Evolutionary conservation across 2,113 vertebrate genomes (phyloP).

Genomic region (Pygoscelis adeliae): DNA sequence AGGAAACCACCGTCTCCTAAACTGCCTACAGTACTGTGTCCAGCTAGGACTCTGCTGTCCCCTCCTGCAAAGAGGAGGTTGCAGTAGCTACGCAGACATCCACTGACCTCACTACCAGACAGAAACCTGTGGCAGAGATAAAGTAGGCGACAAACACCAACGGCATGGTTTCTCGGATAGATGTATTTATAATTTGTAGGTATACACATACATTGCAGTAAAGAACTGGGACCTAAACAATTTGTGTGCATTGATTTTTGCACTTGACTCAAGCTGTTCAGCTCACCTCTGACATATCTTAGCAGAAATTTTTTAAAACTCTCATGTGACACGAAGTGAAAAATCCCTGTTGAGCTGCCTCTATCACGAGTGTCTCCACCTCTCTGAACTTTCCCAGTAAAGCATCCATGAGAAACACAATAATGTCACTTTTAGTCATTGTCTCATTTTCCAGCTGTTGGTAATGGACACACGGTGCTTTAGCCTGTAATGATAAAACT

Average conservation of each 20-base stretch:
- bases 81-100: background rate
- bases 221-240: background rate
- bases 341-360: conserved; percentile 11
- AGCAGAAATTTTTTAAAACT: background rate
- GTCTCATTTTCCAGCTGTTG: background rate
- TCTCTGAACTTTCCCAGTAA: conserved; percentile 6
- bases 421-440: background rate
- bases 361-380: background rate
- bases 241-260: background rate
- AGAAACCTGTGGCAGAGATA: background rate
- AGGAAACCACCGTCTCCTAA: background rate
- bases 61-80: background rate
- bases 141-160: background rate
- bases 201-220: background rate
- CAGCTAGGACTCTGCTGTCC: background rate
- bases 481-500: background rate
- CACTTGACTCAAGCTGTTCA: background rate
- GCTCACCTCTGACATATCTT: background rate
- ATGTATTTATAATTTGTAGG: background rate
- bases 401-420: conserved; percentile 17
- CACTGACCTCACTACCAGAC: background rate
- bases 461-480: background rate
- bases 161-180: background rate
- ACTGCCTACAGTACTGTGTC: rapidly evolving
- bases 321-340: background rate